phyloP scores from a whole-genome alignment of 2,113 vertebrate genomes.

The Tapirus terrestris region DNA sequence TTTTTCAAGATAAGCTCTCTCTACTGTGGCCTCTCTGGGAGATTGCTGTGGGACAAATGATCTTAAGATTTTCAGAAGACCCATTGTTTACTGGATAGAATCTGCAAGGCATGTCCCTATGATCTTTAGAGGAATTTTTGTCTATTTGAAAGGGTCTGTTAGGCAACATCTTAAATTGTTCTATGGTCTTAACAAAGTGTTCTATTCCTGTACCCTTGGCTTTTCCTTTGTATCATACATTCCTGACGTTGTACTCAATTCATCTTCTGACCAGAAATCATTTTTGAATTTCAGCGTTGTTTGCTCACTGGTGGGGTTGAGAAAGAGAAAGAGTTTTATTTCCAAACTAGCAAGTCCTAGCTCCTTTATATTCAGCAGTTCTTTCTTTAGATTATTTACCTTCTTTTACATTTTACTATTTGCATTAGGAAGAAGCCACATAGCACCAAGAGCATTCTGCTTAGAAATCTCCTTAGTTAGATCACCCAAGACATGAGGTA shows the following conservation, averaged over 20 bases:
- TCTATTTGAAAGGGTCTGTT: not conserved
- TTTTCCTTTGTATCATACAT: not conserved
- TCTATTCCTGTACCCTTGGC: not conserved
- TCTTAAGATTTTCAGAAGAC: not conserved
- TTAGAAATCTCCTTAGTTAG: not conserved
- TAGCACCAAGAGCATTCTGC: not conserved
- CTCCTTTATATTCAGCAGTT: not conserved
- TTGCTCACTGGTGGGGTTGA: not conserved
- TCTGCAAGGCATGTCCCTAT: not conserved
- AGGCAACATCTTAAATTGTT: not conserved
- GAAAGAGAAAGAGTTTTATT: not conserved
- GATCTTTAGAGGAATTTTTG: not conserved
- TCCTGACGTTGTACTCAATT: not conserved
- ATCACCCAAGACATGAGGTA: fast-evolving
- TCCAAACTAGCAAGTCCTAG: not conserved
- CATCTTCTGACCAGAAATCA: not conserved
- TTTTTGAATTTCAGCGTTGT: not conserved
- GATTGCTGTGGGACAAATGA: not conserved
- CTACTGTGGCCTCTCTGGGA: not conserved
- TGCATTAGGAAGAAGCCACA: no score
- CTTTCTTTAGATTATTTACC: not conserved
- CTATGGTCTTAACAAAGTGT: no score
- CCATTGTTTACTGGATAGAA: not conserved
- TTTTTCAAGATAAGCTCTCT: not conserved
- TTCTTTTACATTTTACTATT: not conserved